A percentile compares a stretch with the other conserved stretches of the same genome.
These are phyloP conservation scores for Drosophila anomalata DNA, from an alignment of 2,888 invertebrate species.

Conservation along the genomic window DNA sequence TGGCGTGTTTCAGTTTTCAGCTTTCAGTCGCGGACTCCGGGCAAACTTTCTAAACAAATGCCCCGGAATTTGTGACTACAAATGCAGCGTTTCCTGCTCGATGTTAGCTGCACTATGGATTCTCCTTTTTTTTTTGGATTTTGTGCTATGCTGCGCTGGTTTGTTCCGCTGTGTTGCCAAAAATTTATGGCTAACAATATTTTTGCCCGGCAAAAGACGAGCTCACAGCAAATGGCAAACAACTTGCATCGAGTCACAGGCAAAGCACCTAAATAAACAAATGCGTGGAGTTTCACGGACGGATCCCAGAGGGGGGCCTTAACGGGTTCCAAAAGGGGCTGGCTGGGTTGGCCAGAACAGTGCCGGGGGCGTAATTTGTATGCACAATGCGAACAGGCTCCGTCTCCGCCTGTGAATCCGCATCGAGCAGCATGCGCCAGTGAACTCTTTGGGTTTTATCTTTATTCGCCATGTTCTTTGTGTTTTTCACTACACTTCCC, in stretches of 20 bases:
- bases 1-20: constrained; percentile 41
- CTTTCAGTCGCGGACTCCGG: constrained; percentile 25
- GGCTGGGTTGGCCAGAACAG: constrained; percentile 49
- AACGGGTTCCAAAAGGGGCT: constrained; percentile 5
- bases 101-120: constrained; percentile 24
- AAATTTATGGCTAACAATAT: constrained; percentile 73
- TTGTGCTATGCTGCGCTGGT: neutral
- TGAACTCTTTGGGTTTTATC: constrained; percentile 64
- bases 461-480: constrained; percentile 58
- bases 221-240: constrained; percentile 70
- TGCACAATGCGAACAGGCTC: constrained; percentile 62
- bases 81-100: constrained; percentile 49
- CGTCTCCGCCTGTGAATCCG: constrained; percentile 39
- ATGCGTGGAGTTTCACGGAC: constrained; percentile 12
- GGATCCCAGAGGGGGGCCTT: constrained; percentile 1
- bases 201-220: constrained; percentile 47
- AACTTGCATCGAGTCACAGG: constrained; percentile 45
- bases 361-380: constrained; percentile 73
- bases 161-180: constrained; percentile 53
- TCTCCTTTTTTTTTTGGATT: constrained; percentile 11
- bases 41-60: constrained; percentile 59
- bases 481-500: constrained; percentile 36
- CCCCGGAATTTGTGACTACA: constrained; percentile 52
- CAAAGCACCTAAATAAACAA: constrained; percentile 69
- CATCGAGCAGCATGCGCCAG: constrained; percentile 56